A percentile compares a stretch with the other conserved stretches of the same genome.
These are phyloP conservation scores for Steinernema feltiae DNA, from an alignment of 1,140 invertebrate genomes.

Conservation along the genomic window DNA sequence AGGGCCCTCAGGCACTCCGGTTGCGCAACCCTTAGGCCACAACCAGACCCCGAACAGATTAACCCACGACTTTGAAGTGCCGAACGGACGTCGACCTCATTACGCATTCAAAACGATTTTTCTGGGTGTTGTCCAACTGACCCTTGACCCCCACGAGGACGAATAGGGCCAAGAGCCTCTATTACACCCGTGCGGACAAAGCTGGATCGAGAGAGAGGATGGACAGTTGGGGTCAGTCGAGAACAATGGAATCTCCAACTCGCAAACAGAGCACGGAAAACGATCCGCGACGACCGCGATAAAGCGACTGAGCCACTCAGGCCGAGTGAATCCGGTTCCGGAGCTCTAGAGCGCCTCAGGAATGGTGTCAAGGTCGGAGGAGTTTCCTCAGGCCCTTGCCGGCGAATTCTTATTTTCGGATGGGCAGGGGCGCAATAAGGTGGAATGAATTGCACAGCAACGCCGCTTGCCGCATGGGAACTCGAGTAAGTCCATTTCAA, in stretches of 20 bases:
- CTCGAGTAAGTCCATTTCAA: background rate
- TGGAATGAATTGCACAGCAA: background rate
- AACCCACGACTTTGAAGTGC: background rate
- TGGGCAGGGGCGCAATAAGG: slow-evolving; percentile 11
- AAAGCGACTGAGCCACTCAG: background rate
- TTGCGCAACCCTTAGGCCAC: background rate
- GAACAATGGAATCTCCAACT: slow-evolving; percentile 8
- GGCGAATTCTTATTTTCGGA: slow-evolving; percentile 1
- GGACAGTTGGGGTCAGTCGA: slow-evolving; percentile 3
- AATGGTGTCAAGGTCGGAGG: slow-evolving; percentile 1
- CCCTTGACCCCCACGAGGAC: slow-evolving; percentile 4
- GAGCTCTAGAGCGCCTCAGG: background rate
- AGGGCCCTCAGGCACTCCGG: background rate
- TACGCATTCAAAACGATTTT: slow-evolving; percentile 15
- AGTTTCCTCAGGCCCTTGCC: background rate
- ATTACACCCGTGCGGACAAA: background rate
- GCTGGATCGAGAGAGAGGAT: background rate
- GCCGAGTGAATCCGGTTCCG: background rate
- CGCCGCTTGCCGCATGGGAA: background rate
- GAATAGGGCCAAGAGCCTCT: slow-evolving; percentile 3
- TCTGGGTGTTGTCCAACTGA: background rate
- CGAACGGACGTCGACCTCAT: background rate
- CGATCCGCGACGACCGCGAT: background rate
- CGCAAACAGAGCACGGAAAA: background rate
- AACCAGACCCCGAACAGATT: background rate